A percentile compares a stretch with the other conserved stretches of the same genome.
phyloP scores from a whole-genome alignment of 2,888 invertebrate species.

The Cheilosia soror region DNA sequence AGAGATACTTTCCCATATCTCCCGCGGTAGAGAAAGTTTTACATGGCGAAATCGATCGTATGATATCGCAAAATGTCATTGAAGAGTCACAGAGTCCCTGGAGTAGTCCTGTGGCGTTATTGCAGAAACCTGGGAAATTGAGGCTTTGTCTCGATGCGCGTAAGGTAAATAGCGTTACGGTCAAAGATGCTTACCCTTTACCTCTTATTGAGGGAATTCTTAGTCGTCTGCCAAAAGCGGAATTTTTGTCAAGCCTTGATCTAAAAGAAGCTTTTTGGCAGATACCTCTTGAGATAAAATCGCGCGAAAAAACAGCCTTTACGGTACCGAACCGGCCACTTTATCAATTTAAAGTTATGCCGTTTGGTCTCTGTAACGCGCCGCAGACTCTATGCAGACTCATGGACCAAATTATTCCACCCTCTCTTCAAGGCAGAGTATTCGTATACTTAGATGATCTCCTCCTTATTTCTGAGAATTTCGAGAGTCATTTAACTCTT shows the following conservation, averaged over 20 bases:
- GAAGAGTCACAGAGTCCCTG: not conserved
- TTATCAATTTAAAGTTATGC: too few species aligned
- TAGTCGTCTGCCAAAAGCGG: not conserved
- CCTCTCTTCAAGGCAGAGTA: not conserved
- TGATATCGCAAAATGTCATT: not conserved
- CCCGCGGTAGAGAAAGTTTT: not conserved
- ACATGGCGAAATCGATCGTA: not conserved
- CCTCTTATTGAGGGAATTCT: too few species aligned
- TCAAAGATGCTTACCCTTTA: not conserved
- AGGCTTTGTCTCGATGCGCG: not conserved
- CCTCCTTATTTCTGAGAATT: not conserved
- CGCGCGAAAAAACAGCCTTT: not conserved
- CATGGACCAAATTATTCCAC: not conserved
- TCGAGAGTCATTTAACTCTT: not conserved
- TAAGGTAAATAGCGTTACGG: not conserved
- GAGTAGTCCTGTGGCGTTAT: not conserved
- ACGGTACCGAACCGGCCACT: not conserved
- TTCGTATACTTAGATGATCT: not conserved
- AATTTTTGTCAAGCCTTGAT: not conserved
- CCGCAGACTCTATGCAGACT: not conserved
- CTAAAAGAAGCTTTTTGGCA: not conserved
- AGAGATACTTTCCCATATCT: not conserved
- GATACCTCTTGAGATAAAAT: not conserved
- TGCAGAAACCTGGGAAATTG: not conserved
- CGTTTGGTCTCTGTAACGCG: too few species aligned